A percentile compares a stretch with the other conserved stretches of the same genome.
Evolutionary conservation across 2,888 invertebrate species (phyloP).

Genomic region (Tipula confusa): DNA sequence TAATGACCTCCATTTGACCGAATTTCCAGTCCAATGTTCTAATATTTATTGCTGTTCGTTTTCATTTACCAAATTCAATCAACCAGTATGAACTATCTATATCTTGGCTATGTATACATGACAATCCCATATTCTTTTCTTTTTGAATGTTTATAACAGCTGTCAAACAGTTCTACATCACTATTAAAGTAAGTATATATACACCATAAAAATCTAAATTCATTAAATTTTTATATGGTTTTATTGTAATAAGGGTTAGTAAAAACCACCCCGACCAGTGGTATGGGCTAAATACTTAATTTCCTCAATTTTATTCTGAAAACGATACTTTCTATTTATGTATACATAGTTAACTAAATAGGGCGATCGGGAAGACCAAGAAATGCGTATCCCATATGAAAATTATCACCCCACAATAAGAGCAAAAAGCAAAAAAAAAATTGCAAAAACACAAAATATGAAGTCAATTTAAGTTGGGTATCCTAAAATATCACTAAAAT

Average conservation of each 20-base stretch:
- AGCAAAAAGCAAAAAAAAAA: no score
- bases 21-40: background rate
- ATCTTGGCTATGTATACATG: background rate
- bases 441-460: background rate
- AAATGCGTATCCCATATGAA: background rate
- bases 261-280: background rate
- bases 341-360: background rate
- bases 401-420: background rate
- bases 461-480: background rate
- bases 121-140: background rate
- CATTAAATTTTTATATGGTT: background rate
- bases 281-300: background rate
- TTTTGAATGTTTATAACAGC: background rate
- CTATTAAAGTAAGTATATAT: background rate
- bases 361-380: background rate
- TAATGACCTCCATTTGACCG: constrained; percentile 7
- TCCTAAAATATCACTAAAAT: constrained; percentile 29
- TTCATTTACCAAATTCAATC: background rate
- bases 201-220: background rate
- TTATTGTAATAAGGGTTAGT: background rate
- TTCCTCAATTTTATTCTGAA: background rate
- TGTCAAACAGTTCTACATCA: constrained; percentile 3
- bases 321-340: no score
- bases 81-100: background rate
- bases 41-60: background rate